Evolutionary conservation across 2,888 invertebrate genomes (phyloP).

Genomic region (Yponomeuta malinellus): DNA sequence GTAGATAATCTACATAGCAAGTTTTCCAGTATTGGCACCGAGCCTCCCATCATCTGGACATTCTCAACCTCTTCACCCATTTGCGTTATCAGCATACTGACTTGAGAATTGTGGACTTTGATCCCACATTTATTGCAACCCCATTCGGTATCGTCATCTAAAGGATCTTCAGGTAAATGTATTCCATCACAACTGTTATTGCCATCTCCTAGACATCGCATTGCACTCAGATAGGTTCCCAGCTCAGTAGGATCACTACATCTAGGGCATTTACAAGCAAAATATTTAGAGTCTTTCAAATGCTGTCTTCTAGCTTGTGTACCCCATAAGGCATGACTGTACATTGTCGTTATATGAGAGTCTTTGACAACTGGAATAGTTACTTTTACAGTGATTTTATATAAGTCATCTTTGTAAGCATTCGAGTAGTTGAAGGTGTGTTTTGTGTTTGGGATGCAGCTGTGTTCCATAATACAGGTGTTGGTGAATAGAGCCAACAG

Average conservation of each 20-base stretch:
- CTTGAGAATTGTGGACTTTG: constrained; percentile 78
- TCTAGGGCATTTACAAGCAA: constrained; percentile 82
- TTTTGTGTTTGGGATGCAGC: constrained; percentile 86
- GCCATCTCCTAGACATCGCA: constrained; percentile 79
- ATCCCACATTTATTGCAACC: constrained; percentile 82
- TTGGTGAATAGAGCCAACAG: constrained; percentile 83
- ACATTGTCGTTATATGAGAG: constrained; percentile 87
- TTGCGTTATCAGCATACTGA: constrained; percentile 79
- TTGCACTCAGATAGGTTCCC: constrained; percentile 82
- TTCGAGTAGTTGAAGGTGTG: constrained; percentile 78
- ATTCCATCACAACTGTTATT: constrained; percentile 78
- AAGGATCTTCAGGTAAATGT: constrained; percentile 82
- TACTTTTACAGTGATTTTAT: constrained; percentile 80
- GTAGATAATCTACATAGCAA: constrained; percentile 81
- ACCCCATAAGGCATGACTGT: constrained; percentile 92
- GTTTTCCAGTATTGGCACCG: constrained; percentile 77
- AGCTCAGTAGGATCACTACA: constrained; percentile 89
- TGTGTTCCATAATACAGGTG: constrained; percentile 88
- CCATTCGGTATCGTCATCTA: constrained; percentile 85
- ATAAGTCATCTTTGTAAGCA: constrained; percentile 72
- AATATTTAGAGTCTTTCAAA: constrained; percentile 86
- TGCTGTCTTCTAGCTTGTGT: constrained; percentile 88
- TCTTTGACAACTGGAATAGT: constrained; percentile 81
- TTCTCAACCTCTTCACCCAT: constrained; percentile 86
- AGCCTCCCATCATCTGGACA: constrained; percentile 77